phyloP scores from a whole-genome alignment of 2,888 invertebrate genomes.

The Metopia argyrocephala region DNA sequence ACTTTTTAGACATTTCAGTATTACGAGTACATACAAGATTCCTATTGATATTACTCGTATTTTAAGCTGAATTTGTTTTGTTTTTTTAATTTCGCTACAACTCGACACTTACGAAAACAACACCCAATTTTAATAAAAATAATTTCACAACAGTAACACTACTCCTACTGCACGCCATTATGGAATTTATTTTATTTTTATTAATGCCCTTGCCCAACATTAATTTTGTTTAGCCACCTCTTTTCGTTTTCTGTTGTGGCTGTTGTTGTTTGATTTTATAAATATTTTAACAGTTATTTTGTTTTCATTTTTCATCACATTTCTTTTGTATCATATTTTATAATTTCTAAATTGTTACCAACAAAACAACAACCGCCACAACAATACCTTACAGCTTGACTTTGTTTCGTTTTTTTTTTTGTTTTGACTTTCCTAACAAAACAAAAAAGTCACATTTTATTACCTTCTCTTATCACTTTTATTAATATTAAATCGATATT shows the following conservation, averaged over 20 bases:
- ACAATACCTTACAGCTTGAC: neutral
- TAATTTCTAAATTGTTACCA: constrained; percentile 25
- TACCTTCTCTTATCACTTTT: constrained; percentile 21
- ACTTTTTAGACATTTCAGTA: too few species aligned
- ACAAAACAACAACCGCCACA: constrained; percentile 10
- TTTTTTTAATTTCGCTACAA: too few species aligned
- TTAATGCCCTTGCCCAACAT: constrained; percentile 21
- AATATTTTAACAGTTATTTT: constrained; percentile 9
- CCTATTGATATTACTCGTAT: too few species aligned
- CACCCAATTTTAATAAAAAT: too few species aligned
- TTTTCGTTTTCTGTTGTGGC: neutral
- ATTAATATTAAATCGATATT: constrained; percentile 38
- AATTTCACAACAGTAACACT: too few species aligned
- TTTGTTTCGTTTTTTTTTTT: neutral
- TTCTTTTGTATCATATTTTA: constrained; percentile 7
- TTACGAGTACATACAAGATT: too few species aligned
- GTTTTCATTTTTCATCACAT: neutral
- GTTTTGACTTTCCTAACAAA: constrained; percentile 1
- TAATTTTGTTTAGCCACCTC: constrained; percentile 13
- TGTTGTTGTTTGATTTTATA: too few species aligned
- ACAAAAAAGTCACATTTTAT: constrained; percentile 16
- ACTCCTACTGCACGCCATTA: too few species aligned
- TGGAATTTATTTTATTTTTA: neutral
- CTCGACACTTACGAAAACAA: too few species aligned
- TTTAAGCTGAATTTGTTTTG: too few species aligned